Evolutionary conservation across 2,113 vertebrate genomes (phyloP).

Genomic region (Lophochroa leadbeateri): DNA sequence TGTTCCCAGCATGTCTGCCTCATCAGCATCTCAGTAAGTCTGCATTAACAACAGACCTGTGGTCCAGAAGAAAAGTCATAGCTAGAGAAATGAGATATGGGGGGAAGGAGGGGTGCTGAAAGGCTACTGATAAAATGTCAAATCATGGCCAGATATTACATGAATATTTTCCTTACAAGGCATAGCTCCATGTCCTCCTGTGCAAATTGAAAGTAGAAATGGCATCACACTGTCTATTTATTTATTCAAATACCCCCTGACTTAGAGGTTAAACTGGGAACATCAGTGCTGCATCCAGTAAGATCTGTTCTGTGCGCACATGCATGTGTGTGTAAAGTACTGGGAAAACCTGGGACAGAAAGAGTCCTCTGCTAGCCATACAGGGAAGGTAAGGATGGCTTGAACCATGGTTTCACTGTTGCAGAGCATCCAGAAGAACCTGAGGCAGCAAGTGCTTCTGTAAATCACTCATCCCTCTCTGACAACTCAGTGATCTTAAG

Average conservation of each 20-base stretch:
- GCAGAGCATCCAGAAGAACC: background rate
- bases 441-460: background rate
- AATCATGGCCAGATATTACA: background rate
- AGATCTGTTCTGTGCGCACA: background rate
- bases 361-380: background rate
- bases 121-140: background rate
- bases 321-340: background rate
- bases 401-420: background rate
- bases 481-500: background rate
- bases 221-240: background rate
- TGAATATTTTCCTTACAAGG: fast-evolving
- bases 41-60: background rate
- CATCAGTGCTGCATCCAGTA: background rate
- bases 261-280: background rate
- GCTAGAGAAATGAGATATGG: background rate
- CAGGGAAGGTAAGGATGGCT: background rate
- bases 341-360: background rate
- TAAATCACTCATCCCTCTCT: background rate
- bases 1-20: background rate
- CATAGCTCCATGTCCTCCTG: background rate
- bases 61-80: background rate
- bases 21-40: background rate
- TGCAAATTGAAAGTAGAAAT: background rate
- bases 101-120: background rate
- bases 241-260: background rate